Base-by-base conservation (phyloP, 1,140 invertebrate genomes). In the Ericerus pela region DNA sequence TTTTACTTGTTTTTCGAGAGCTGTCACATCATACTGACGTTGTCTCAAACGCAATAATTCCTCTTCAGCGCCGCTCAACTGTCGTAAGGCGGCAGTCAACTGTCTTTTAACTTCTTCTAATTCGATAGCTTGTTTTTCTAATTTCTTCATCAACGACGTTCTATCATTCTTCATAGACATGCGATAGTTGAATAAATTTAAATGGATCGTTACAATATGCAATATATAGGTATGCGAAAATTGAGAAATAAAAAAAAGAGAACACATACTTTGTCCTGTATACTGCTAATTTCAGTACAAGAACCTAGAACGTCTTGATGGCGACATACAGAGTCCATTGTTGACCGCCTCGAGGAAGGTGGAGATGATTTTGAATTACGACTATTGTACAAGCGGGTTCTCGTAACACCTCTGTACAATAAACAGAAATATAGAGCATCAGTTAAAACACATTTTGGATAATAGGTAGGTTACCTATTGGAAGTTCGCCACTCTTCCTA, bases 41-140 rank as follows among this genome's bases (percentile, higher is more conserved):
- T 83, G 80, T 14, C 80, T 76, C 43, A 85, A 68, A 55, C 79
- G 76, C n/a, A 77, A 72, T 26, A 85, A 70, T 63, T 86, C 81
- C 36, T 79, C 79, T 64, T 84, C 78, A 1, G 78, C 75, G 30
- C 64, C 70, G 0, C 65, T 68, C 0, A 71, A 59, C 16, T 73
- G 69, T 1, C 62, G 64, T 24, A 69, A 58, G 3, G 70, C 66
- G 0, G 62, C 28, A 33, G 67, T 72, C 37, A 78, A 56, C 57
- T 76, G 71, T 16, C 70, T 69, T 61, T 76, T 81, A 36, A 88
- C 66, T 57, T 79, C 79, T 59, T 79, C 76, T 56, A 83, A 77
- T 68, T 82, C 79, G 33, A 75, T 75, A n/a, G 76, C 73, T 63
- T 80, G 79, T 67, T 77, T 78, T 62, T 54, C 33, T 18, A 55